phyloP scores from a whole-genome alignment of 2,113 vertebrate species.

The Cariama cristata region DNA sequence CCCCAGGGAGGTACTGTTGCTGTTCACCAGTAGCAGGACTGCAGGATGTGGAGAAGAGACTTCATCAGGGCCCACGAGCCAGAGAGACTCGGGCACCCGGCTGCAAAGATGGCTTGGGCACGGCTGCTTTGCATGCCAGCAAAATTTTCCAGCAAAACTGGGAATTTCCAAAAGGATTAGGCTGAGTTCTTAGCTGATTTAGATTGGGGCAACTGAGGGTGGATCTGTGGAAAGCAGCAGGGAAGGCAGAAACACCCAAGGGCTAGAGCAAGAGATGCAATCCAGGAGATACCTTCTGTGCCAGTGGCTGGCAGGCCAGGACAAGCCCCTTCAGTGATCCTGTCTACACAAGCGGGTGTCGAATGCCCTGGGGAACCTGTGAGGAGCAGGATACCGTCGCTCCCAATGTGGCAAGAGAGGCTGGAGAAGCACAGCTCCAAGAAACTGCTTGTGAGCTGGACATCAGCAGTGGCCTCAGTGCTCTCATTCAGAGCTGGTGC shows the following conservation, averaged over 20 bases:
- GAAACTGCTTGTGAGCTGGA: fast-evolving
- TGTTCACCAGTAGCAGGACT: background rate
- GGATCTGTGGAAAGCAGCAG: background rate
- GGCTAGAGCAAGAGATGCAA: background rate
- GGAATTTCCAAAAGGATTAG: background rate
- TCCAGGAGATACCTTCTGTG: background rate
- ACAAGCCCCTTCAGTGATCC: background rate
- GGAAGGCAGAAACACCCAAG: background rate
- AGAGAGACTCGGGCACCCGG: fast-evolving
- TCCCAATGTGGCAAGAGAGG: background rate
- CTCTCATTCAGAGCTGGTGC: background rate
- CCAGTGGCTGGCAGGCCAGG: background rate
- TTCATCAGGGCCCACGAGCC: background rate
- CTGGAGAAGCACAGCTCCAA: background rate
- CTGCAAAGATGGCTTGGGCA: background rate
- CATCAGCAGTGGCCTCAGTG: background rate
- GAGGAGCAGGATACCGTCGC: background rate
- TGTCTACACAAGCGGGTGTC: background rate
- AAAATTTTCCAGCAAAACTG: background rate
- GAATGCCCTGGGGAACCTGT: background rate
- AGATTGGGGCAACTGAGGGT: background rate
- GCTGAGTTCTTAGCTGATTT: background rate
- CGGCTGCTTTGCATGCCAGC: fast-evolving
- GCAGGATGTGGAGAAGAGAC: background rate
- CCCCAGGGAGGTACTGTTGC: background rate